Percentiles rank a stretch among this genome's conserved stretches.
These are phyloP conservation scores for Pantherophis vulpinus DNA, from an alignment of 2,797 vertebrate genomes.

Conservation along the genomic window DNA sequence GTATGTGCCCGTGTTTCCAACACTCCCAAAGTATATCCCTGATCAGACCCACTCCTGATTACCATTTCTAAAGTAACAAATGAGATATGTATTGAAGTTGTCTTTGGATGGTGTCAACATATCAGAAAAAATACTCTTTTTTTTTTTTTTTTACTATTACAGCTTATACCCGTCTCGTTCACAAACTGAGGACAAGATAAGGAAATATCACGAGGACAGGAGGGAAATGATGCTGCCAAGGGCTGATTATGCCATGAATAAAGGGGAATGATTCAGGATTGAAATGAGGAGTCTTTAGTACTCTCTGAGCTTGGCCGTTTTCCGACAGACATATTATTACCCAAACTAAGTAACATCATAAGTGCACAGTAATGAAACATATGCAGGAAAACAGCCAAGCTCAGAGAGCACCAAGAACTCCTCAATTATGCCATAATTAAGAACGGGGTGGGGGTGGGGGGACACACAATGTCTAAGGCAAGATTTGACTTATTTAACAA, in stretches of 20 bases:
- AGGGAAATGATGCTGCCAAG: background rate
- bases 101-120: background rate
- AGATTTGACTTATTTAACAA: background rate
- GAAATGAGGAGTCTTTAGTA: background rate
- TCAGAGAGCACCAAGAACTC: background rate
- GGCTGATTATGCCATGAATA: background rate
- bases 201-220: background rate
- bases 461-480: background rate
- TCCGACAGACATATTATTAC: background rate
- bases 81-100: background rate
- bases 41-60: background rate
- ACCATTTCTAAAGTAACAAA: background rate
- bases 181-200: background rate
- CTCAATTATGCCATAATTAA: background rate
- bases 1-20: background rate
- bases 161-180: background rate
- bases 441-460: background rate
- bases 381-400: background rate
- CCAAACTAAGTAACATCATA: background rate
- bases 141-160: background rate
- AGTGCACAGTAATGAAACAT: background rate
- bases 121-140: background rate
- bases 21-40: background rate
- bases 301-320: background rate
- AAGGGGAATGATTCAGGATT: background rate